phyloP scores from a whole-genome alignment of 2,797 vertebrate species.

The Menidia menidia region DNA sequence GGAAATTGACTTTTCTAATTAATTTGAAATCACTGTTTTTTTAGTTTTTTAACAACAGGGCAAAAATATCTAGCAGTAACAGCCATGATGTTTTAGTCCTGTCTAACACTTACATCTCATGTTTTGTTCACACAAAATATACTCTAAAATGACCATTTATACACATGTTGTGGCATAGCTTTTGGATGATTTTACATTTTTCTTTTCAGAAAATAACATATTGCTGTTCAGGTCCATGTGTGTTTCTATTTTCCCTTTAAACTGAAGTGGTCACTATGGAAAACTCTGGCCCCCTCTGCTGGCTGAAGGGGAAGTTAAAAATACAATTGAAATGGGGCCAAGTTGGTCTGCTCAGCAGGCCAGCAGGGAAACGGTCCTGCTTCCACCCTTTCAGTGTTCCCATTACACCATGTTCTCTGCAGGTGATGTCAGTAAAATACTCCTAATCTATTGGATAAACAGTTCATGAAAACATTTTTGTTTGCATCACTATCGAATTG shows the following conservation, averaged over 20 bases:
- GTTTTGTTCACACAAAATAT: not conserved
- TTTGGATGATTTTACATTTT: slow-evolving; percentile 5
- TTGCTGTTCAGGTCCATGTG: not conserved
- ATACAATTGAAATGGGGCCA: slow-evolving; percentile 1
- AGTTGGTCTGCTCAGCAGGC: slow-evolving; percentile 6
- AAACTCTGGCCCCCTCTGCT: slow-evolving; percentile 34
- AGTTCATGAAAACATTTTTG: not conserved
- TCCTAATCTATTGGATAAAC: not conserved
- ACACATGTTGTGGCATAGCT: not conserved
- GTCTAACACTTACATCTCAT: slow-evolving; percentile 13
- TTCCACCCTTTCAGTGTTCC: not conserved
- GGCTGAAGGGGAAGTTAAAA: slow-evolving; percentile 6
- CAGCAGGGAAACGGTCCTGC: not conserved
- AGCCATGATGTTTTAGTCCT: slow-evolving; percentile 12
- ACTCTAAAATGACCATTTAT: slow-evolving; percentile 4
- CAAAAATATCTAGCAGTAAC: slow-evolving; percentile 6
- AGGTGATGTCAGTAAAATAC: not conserved
- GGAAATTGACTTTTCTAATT: slow-evolving; percentile 28
- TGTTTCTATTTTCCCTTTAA: not conserved
- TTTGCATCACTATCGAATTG: not conserved
- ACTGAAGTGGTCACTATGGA: not conserved
- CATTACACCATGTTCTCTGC: slow-evolving; percentile 12
- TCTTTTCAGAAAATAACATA: not conserved
- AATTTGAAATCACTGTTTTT: slow-evolving; percentile 44
- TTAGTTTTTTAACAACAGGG: slow-evolving; percentile 24